phyloP scores from a whole-genome alignment of 1,140 invertebrate species.

The Metopolophium dirhodum region DNA sequence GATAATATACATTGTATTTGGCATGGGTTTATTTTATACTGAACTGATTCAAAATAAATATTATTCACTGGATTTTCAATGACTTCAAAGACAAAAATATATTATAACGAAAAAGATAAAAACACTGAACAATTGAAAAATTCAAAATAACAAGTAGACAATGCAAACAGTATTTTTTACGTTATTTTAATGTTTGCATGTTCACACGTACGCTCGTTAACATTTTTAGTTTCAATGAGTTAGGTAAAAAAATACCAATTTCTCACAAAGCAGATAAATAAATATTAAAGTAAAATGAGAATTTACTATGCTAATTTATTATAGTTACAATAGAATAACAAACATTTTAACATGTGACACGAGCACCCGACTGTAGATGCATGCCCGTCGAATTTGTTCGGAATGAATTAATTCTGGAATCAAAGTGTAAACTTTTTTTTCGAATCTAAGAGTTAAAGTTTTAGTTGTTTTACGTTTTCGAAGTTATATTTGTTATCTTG shows the following conservation, averaged over 20 bases:
- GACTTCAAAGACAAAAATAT: not conserved
- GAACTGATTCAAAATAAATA: not conserved
- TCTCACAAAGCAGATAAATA: not conserved
- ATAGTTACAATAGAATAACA: not conserved
- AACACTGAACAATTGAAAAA: not conserved
- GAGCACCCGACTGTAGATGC: not conserved
- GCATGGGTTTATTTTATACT: not conserved
- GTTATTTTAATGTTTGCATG: not conserved
- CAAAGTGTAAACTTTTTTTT: not conserved
- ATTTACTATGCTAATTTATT: not conserved
- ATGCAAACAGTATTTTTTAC: not conserved
- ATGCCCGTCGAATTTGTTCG: not conserved
- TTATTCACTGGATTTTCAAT: not conserved
- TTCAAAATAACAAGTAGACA: not conserved
- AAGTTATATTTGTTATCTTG: not conserved
- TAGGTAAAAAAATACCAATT: not conserved
- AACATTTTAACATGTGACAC: not conserved
- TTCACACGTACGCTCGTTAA: not conserved
- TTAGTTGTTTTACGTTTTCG: not conserved
- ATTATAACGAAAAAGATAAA: not conserved
- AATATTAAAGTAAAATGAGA: not conserved
- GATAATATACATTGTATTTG: not conserved
- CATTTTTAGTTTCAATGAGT: not conserved
- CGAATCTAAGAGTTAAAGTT: not conserved
- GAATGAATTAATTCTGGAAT: not conserved